Conservation (phyloP, 2,113 vertebrate genomes). For the Paramormyrops kingsleyae region DNA sequence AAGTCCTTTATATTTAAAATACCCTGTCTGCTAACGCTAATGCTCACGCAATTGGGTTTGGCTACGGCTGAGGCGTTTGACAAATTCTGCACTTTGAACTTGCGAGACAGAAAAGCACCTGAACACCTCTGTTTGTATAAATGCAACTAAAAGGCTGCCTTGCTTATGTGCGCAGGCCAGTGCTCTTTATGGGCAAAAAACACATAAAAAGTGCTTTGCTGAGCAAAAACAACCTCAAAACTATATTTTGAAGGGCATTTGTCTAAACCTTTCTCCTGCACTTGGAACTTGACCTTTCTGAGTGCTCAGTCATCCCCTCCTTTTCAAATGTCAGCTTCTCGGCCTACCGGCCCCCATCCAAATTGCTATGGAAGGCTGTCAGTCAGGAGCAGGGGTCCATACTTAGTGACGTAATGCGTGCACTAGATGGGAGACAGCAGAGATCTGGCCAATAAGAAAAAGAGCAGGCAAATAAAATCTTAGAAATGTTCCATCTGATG, state of each 20-base stretch:
- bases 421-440: not conserved
- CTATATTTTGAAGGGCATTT: conserved; percentile 3
- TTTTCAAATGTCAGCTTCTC: not conserved
- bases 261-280: conserved; percentile 1
- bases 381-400: not conserved
- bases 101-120: not conserved
- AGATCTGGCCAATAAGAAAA: not conserved
- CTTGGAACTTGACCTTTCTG: not conserved
- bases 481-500: not conserved
- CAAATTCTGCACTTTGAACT: not conserved
- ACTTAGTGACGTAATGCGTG: not conserved
- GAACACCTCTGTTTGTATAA: not conserved
- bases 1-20: not conserved
- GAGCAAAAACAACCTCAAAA: not conserved
- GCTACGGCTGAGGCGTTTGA: not conserved
- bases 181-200: not conserved
- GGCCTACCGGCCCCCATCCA: not conserved
- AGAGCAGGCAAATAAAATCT: not conserved
- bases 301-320: not conserved
- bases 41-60: not conserved
- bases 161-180: not conserved
- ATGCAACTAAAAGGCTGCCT: not conserved
- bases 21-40: not conserved
- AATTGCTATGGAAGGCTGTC: conserved; percentile 7
- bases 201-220: not conserved